Evolutionary conservation across 92 coral and sea anemone genomes (phyloP), one percentile per base, ranked within the genome.

Genomic region (Porites lobata): DNA sequence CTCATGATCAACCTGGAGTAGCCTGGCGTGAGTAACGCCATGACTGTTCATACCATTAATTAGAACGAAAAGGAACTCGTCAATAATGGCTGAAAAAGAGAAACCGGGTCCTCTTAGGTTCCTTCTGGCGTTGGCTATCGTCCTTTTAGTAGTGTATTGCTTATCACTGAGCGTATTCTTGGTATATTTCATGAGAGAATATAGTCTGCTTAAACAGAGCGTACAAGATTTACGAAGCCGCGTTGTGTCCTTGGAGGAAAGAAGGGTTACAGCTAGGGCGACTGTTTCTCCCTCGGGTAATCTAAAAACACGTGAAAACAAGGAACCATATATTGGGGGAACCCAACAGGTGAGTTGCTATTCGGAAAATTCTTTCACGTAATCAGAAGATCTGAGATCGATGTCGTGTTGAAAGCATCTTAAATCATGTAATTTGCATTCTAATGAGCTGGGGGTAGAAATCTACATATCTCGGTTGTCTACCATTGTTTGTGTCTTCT

Each of bases 161-260:
- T 84, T 95, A 52, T 82, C 92, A 32, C 69, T 93, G 85, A 85
- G 94, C 13, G 76, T 88, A 12, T 93, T 91, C 50, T 17, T 93
- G 68, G 74, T 72, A 13, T 71, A 88, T 47, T 66, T 95, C 86
- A 84, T 84, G 76, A 92, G 93, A 53, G 94, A 95, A 54, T 76
- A 93, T 87, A 83, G 78, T 63, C 85, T 85, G 13, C 90, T 95
- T 20, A 84, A 85, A 65, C 77, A 86, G 3, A 84, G 91, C 72
- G 86, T 92, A 76, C 63, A 87, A 81, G 87, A 85, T 70, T 77
- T 95, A 38, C 87, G 88, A 70, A 73, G 86, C 74, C 94, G 96
- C 29, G 50, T 95, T 22, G 82, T 71, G 22, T 76, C 85, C 17
- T 76, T 94, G 69, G 94, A 93, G 90, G 50, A 66, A 82, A 51